A percentile compares a stretch with the other conserved stretches of the same genome.
Conservation (phyloP, 2,888 invertebrate genomes). For the Synanthedon formicaeformis region DNA sequence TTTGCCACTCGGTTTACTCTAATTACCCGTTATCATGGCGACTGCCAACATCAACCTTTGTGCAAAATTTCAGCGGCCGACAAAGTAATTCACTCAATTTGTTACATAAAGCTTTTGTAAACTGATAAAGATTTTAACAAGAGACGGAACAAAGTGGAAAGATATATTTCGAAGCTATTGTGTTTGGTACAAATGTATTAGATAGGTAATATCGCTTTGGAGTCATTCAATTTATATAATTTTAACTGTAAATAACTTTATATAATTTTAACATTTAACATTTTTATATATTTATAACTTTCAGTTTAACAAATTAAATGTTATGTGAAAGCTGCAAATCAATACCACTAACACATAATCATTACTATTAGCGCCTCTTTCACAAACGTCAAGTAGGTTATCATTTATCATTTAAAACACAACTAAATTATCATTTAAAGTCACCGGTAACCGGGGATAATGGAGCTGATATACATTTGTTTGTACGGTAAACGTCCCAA, state of each 20-base stretch:
- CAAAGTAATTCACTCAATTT: constrained; percentile 32
- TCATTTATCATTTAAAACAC: too few relatives aligned
- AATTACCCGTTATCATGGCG: constrained; percentile 39
- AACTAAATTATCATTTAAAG: too few relatives aligned
- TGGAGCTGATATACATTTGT: too few relatives aligned
- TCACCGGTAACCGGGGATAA: too few relatives aligned
- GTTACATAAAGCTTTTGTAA: constrained; percentile 12
- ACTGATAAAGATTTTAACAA: constrained; percentile 12
- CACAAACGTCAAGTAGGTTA: too few relatives aligned
- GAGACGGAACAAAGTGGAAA: not conserved
- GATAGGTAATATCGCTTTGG: not conserved
- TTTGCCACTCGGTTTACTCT: constrained; percentile 28
- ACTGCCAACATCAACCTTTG: constrained; percentile 14
- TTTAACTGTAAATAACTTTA: not conserved
- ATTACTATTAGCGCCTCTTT: too few relatives aligned
- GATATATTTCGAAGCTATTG: not conserved
- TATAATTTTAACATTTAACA: too few relatives aligned
- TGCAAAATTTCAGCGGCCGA: constrained; percentile 12
- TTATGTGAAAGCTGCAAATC: too few relatives aligned
- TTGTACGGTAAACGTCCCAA: too few relatives aligned
- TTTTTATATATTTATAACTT: too few relatives aligned
- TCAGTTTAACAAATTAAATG: too few relatives aligned
- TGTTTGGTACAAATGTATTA: not conserved
- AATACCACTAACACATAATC: too few relatives aligned
- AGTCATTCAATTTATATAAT: not conserved